Evolutionary conservation across 1,140 invertebrate genomes (phyloP), one percentile per base, ranked within the genome.

Genomic region (Euschistus heros): DNA sequence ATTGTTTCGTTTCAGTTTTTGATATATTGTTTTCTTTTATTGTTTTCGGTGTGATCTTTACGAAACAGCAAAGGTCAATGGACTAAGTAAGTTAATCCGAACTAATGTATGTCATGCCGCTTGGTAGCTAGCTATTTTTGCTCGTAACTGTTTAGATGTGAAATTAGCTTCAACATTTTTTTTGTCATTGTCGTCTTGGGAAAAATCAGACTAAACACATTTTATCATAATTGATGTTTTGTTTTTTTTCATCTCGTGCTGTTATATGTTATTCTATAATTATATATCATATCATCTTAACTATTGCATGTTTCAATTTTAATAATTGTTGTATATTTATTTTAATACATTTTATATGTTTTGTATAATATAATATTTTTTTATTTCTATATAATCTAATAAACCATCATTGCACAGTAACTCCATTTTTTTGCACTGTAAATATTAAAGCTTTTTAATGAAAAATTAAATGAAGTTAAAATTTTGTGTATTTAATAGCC

Each of bases 11-110:
- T 63, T 22, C 46, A 20, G 20, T 63, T 50, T 63, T 37, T 63
- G 55, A 61, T 27, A 47, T 65, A 24, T 60, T 64, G 33, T 37
- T 66, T 69, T 63, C 66, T 63, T 66, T 66, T 65, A 33, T 67
- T 69, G 63, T 67, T 68, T 70, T 67, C 64, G 62, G 67, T 69
- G 64, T 66, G 65, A 57, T 66, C 62, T 67, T 68, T 67, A 60
- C 65, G 54, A 57, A 64, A 70, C 74, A 80, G 80, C 74, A 81
- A 81, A 75, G 78, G 81, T 69, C 80, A 80, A 69, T 82, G 81
- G 81, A 82, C 80, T 74, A 82, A 79, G 81, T 82, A 82, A 82
- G 76, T 72, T 59, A 18, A 57, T 57, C 47, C 30, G 59, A 22
- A 33, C 18, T 59, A 59, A 59, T 27, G n/a, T 37, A 42, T 42